Base-by-base conservation (phyloP, 2,888 invertebrate species). In the Matsumyia berberina region DNA sequence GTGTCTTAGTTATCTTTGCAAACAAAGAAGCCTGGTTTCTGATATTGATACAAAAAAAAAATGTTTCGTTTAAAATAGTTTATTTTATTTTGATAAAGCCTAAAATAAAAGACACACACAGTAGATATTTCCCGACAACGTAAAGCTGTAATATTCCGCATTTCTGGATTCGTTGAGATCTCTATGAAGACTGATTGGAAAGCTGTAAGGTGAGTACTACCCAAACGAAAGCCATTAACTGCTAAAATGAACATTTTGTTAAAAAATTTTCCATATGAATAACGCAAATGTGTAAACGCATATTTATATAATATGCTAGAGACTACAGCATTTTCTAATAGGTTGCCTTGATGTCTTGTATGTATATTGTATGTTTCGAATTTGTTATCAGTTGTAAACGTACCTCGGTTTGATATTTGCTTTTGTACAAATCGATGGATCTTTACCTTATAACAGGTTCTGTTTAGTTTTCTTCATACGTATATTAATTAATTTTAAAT, bases 11-110 rank as follows among this genome's bases (percentile, higher is more conserved):
- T 17, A 39, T 55, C 17, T n/a, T 44, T 17, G 9, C 2, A 31
- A 55, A 0, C 8, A 46, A 19, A 44, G 46, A 33, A 46, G 6
- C 2, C 29, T 66, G 15, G 15, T 53, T 24, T 64, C 44, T 35
- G 11, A 15, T 24, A 4, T 67, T 8, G 11, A 12, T 31, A 29
- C 15, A 31, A 24, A 3, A 24, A 39, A 39, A 24, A 39, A 46
- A 24, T 19, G 35, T 35, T 5, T 49, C 12, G 29, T 19, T 49
- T 15, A 15, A 51, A 37, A 11, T 66, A 66, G 29, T 33, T 46
- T 33, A 62, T 19, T 62, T 62, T 35, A 33, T 51, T 39, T 46
- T 31, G 17, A 11, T 39, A 58, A 42, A 39, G 9, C 24, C 42
- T 39, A 39, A 39, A 37, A 37, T 9, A 17, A 7, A 29, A 24